A percentile compares a stretch with the other conserved stretches of the same genome.
Evolutionary conservation across 2,113 vertebrate genomes (phyloP).

Genomic region (Aspiorhynchus laticeps): DNA sequence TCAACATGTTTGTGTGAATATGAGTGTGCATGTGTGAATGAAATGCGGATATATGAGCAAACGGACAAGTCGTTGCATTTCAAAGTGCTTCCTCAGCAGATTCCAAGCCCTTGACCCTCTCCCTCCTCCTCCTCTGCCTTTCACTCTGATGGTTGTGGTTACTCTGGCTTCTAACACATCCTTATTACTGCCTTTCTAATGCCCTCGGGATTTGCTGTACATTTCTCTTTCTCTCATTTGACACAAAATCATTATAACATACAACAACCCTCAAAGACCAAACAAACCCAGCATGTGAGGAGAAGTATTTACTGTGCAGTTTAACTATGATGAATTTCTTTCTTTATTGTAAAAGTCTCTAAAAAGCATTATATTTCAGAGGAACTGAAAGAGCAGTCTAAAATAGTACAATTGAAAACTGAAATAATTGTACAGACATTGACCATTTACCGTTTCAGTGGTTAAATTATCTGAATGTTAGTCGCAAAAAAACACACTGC

Average conservation of each 20-base stretch:
- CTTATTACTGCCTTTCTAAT: constrained; percentile 36
- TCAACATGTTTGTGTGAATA: background rate
- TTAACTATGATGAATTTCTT: background rate
- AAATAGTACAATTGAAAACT: no score
- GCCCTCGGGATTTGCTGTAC: constrained; percentile 17
- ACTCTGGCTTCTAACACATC: constrained; percentile 36
- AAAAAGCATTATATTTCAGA: background rate
- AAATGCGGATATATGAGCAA: background rate
- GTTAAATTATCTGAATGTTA: constrained; percentile 31
- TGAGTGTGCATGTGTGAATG: constrained; percentile 25
- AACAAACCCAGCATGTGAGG: background rate
- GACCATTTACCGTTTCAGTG: background rate
- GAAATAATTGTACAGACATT: background rate
- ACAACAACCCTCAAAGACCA: background rate
- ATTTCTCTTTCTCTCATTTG: background rate
- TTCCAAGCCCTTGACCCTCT: constrained; percentile 18
- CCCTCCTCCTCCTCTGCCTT: background rate
- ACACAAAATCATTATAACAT: constrained; percentile 6
- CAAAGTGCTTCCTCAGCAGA: constrained; percentile 28
- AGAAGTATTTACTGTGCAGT: background rate
- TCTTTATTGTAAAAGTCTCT: background rate
- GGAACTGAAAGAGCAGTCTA: background rate
- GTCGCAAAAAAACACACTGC: background rate
- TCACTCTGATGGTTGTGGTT: constrained; percentile 2
- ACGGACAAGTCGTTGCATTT: background rate